Evolutionary conservation across 2,113 vertebrate genomes (phyloP), one percentile per base, ranked within the genome.

Genomic region (Chamaea fasciata): DNA sequence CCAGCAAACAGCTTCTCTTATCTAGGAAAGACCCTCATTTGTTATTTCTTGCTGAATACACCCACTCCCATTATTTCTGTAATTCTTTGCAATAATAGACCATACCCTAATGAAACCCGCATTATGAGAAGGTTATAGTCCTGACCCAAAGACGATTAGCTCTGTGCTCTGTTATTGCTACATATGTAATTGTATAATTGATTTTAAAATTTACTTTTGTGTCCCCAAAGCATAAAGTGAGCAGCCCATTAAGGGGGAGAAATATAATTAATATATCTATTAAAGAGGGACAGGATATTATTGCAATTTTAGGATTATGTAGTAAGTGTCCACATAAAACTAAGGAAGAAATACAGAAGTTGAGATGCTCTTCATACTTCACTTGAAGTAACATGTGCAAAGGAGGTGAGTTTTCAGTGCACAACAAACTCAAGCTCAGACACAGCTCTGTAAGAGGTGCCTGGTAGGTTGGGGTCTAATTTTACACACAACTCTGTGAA

Each of bases 141-240:
- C 97, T 98, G 97, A 98, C 98, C 98, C 97, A 74, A 97, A 94
- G 91, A 84, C 98, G 98, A 98, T 98, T 98, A 98, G 98, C 97
- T 97, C 95, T 97, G 89, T 96, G 77, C 97, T 96, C 96, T 83
- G 89, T 97, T 98, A 97, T 97, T 97, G 82, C 97, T 97, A 98
- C 98, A 98, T 98, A 95, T 98, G 98, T 98, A 98, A 98, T 97
- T 98, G 97, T 97, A 97, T 98, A 98, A 98, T 98, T 98, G 98
- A 98, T 98, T 98, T 97, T 97, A 97, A 97, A 97, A 97, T 97
- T 97, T 98, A 97, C 97, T 98, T 98, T 97, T 97, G 96, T 97
- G 96, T 96, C 92, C 93, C 65, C 94, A 97, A 96, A 96, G 91
- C 89, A 87, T 96, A 97, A 97, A 94, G 79, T 33, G 89, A 97